Percentiles rank a stretch among this genome's conserved stretches.
Conservation (phyloP, 2,797 vertebrate species). For the Poecilia gillii region DNA sequence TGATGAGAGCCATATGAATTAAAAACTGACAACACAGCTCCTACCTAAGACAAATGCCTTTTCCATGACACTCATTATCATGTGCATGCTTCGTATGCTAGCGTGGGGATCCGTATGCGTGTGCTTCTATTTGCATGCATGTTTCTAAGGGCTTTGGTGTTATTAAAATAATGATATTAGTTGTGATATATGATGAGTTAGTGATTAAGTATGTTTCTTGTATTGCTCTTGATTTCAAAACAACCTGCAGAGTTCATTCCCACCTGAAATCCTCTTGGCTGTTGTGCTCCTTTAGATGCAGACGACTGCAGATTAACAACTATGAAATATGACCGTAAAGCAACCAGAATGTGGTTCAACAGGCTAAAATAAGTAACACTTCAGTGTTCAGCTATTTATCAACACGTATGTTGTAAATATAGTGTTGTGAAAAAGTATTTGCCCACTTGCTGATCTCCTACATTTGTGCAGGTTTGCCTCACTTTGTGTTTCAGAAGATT, state of each 20-base stretch:
- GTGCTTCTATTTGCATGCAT: background rate
- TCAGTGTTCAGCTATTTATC: background rate
- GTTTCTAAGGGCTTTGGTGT: slow-evolving; percentile 36
- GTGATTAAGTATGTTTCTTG: slow-evolving; percentile 39
- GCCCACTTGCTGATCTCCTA: too few relatives aligned
- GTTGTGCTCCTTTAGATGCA: background rate
- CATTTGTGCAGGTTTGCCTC: too few relatives aligned
- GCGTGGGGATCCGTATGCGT: background rate
- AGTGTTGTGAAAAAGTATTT: too few relatives aligned
- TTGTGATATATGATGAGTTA: slow-evolving; percentile 56
- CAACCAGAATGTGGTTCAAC: background rate
- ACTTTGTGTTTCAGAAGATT: too few relatives aligned
- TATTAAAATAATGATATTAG: slow-evolving; percentile 62
- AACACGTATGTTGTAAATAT: background rate
- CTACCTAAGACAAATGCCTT: slow-evolving; percentile 68
- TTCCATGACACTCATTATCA: slow-evolving; percentile 48
- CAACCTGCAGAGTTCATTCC: slow-evolving; percentile 23
- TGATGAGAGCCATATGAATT: slow-evolving; percentile 70
- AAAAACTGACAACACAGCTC: slow-evolving; percentile 71
- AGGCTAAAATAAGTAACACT: background rate
- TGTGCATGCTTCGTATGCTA: slow-evolving; percentile 21
- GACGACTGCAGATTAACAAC: background rate
- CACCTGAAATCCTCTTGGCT: background rate
- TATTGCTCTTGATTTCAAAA: slow-evolving; percentile 29
- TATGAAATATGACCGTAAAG: background rate